phyloP scores from a whole-genome alignment of 1,140 invertebrate species.

The Ectropis grisescens region DNA sequence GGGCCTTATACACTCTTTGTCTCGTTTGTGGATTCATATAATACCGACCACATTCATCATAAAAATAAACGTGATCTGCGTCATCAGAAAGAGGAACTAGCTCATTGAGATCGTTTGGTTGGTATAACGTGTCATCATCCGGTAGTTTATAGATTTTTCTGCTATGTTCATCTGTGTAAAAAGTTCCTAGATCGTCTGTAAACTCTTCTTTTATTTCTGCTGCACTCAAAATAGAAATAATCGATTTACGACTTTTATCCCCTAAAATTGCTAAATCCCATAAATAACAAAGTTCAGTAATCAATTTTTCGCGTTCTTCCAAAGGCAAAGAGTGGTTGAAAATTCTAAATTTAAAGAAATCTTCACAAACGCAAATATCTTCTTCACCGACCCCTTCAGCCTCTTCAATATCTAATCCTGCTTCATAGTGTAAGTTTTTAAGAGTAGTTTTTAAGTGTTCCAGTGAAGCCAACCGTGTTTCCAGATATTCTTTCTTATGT shows the following conservation, averaged over 20 bases:
- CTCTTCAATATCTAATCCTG: no score
- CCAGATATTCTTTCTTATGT: slow-evolving; percentile 47
- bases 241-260: slow-evolving; percentile 42
- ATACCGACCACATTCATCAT: slow-evolving; percentile 58
- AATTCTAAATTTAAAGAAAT: slow-evolving; percentile 50
- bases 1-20: slow-evolving; percentile 51
- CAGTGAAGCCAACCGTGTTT: slow-evolving; percentile 28
- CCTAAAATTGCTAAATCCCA: slow-evolving; percentile 56
- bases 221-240: slow-evolving; percentile 56
- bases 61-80: slow-evolving; percentile 45
- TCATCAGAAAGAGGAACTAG: slow-evolving; percentile 49
- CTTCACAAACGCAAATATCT: slow-evolving; percentile 40
- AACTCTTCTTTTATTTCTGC: slow-evolving; percentile 51
- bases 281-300: slow-evolving; percentile 46
- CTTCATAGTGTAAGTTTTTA: slow-evolving; percentile 22
- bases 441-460: slow-evolving; percentile 43
- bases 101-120: slow-evolving; percentile 46
- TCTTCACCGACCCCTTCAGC: slow-evolving; percentile 17
- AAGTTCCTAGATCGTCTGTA: slow-evolving; percentile 48
- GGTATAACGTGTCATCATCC: slow-evolving; percentile 34
- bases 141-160: slow-evolving; percentile 54
- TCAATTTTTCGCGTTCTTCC: slow-evolving; percentile 39
- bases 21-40: slow-evolving; percentile 40
- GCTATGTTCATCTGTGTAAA: slow-evolving; percentile 45
- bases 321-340: slow-evolving; percentile 47